Percentiles rank a stretch among this genome's conserved stretches.
Evolutionary conservation across 2,888 invertebrate species (phyloP).

Genomic region (Peribatodes rhomboidaria): DNA sequence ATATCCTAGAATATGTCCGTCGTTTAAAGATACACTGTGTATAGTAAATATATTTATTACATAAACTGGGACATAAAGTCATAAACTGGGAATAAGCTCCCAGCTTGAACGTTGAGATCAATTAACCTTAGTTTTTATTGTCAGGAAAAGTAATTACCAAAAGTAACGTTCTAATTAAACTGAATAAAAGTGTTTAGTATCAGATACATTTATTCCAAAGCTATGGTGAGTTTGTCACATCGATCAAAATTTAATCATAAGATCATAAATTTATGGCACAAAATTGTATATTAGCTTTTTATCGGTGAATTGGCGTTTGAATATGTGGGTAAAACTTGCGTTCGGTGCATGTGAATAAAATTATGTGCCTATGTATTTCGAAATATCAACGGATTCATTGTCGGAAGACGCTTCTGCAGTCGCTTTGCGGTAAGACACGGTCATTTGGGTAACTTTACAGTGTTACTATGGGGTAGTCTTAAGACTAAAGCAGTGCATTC

Average conservation of each 20-base stretch:
- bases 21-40: no score
- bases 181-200: no score
- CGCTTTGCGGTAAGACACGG: constrained; percentile 31
- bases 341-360: constrained; percentile 31
- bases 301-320: constrained; percentile 26
- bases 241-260: constrained; percentile 1
- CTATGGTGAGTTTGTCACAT: background rate
- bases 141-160: no score
- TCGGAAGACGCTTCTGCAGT: constrained; percentile 25
- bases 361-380: constrained; percentile 6
- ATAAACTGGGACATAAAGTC: no score
- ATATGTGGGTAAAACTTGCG: constrained; percentile 13
- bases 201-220: constrained; percentile 10
- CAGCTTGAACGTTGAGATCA: no score
- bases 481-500: background rate
- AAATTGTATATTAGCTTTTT: constrained; percentile 28
- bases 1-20: no score
- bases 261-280: constrained; percentile 2
- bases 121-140: no score
- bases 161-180: no score
- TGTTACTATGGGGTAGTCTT: constrained; percentile 20
- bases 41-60: no score
- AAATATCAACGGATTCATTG: constrained; percentile 5
- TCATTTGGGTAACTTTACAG: constrained; percentile 4
- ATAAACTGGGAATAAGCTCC: no score